Evolutionary conservation across 1,140 invertebrate genomes (phyloP).

Genomic region (Chymomyza costata): DNA sequence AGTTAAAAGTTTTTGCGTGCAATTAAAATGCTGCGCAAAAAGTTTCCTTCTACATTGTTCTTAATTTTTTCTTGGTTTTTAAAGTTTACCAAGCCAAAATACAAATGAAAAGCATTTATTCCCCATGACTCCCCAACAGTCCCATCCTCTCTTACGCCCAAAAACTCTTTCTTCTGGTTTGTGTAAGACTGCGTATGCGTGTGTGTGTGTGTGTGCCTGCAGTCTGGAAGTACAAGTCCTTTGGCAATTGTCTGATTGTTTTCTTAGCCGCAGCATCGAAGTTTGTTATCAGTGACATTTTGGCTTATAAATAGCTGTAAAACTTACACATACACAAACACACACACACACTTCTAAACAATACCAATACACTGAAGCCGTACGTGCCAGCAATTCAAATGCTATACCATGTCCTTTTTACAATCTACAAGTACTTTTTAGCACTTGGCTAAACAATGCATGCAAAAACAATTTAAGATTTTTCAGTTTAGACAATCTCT

Average conservation of each 20-base stretch:
- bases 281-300: constrained; percentile 69
- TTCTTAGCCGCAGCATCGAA: constrained; percentile 64
- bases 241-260: constrained; percentile 69
- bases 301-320: constrained; percentile 49
- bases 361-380: too few relatives aligned
- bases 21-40: constrained; percentile 72
- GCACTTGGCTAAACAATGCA: too few relatives aligned
- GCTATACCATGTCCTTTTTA: too few relatives aligned
- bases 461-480: too few relatives aligned
- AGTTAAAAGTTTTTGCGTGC: constrained; percentile 71
- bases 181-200: constrained; percentile 16
- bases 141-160: too few relatives aligned
- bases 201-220: constrained; percentile 28
- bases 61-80: constrained; percentile 63
- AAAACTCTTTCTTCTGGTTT: constrained; percentile 2
- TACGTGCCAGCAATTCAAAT: too few relatives aligned
- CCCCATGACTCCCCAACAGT: too few relatives aligned
- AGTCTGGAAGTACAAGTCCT: constrained; percentile 61
- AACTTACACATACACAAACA: too few relatives aligned
- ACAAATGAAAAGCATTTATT: constrained; percentile 65
- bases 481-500: too few relatives aligned
- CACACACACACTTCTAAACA: too few relatives aligned
- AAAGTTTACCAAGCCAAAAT: constrained; percentile 65
- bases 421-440: too few relatives aligned
- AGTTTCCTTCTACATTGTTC: constrained; percentile 66